Conservation (phyloP, 1,140 invertebrate genomes). For the Papilio polytes region DNA sequence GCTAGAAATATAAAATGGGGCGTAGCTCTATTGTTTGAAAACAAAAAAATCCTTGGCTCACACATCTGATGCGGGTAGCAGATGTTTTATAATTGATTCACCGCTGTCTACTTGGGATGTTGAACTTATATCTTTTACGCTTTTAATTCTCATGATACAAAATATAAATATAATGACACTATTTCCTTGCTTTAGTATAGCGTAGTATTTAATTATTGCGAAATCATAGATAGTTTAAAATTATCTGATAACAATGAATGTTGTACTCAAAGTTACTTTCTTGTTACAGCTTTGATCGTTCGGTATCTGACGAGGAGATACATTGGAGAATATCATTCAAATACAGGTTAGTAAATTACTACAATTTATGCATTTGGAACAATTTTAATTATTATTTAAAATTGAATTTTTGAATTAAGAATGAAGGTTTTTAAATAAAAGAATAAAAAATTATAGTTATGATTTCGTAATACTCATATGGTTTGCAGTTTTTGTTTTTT, state of each 20-base stretch:
- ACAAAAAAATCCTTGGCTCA: slow-evolving; percentile 32
- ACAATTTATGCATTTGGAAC: too few species aligned
- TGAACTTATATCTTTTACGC: background rate
- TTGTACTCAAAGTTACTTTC: slow-evolving; percentile 41
- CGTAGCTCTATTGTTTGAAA: slow-evolving; percentile 22
- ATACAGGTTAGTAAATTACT: slow-evolving; percentile 86
- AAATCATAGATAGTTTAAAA: background rate
- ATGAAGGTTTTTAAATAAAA: too few species aligned
- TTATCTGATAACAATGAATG: background rate
- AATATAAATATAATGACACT: background rate
- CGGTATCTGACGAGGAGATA: slow-evolving; percentile 90
- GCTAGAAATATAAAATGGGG: slow-evolving; percentile 31
- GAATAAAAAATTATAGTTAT: too few species aligned
- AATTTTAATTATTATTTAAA: too few species aligned
- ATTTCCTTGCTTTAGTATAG: background rate
- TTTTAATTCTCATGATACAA: background rate
- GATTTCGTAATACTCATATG: too few species aligned
- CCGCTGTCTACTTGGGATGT: background rate
- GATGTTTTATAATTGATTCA: slow-evolving; percentile 21
- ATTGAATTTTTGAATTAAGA: too few species aligned
- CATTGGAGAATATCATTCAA: slow-evolving; percentile 92
- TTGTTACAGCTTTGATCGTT: slow-evolving; percentile 90
- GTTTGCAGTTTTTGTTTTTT: too few species aligned
- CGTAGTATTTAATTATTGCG: background rate
- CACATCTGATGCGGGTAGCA: slow-evolving; percentile 1